Percentiles rank a stretch among this genome's conserved stretches.
phyloP scores from a whole-genome alignment of 2,888 invertebrate genomes.

The Troides aeacus region DNA sequence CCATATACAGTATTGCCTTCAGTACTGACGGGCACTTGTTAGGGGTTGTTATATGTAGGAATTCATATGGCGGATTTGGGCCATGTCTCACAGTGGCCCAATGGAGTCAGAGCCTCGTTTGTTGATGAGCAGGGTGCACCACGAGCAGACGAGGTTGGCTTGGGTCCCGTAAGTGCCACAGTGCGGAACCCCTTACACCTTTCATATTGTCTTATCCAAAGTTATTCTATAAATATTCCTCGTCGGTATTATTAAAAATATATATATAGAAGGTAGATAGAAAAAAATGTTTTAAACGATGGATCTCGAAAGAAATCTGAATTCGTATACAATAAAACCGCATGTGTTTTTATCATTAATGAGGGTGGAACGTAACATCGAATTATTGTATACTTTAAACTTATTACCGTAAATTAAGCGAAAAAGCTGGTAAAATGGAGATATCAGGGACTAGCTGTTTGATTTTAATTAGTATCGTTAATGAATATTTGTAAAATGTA shows the following conservation, averaged over 20 bases:
- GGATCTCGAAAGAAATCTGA: neutral
- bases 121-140: no score
- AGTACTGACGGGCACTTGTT: no score
- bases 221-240: no score
- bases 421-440: slow-evolving; percentile 9
- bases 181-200: no score
- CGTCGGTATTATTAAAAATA: neutral
- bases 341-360: slow-evolving; percentile 4
- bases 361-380: slow-evolving; percentile 12
- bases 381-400: slow-evolving; percentile 8
- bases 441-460: neutral
- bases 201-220: no score
- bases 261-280: neutral
- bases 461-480: neutral
- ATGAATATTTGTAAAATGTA: neutral
- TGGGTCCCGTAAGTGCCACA: no score
- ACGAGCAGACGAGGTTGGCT: no score
- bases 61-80: no score
- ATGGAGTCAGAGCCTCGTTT: no score
- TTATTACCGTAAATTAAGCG: neutral
- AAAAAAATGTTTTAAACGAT: neutral
- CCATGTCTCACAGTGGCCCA: no score
- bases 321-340: neutral
- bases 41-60: no score
- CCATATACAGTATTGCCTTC: no score